Base-by-base conservation (phyloP, 2,888 invertebrate species). In the Vesta saturnalis region DNA sequence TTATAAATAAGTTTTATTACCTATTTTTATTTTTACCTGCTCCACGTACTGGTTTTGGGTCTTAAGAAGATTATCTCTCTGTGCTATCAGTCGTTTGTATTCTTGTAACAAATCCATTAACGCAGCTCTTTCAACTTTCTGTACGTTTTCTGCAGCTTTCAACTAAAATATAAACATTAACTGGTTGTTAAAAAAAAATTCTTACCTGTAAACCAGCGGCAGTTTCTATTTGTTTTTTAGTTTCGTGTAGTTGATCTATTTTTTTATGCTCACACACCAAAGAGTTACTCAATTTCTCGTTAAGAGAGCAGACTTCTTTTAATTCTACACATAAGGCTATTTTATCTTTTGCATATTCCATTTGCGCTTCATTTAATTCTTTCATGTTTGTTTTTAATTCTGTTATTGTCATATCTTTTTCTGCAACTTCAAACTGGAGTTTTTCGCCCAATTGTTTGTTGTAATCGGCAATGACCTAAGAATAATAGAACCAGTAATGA, bases 401-500 rank as follows among this genome's bases (percentile, higher is more conserved):
- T 3, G 66, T 61, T 21, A 83, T 83, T 39, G 77, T 75, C 16
- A 72, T 74, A 46, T 83, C 82, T 60, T 77, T 78, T 67, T 80
- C 79, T 19, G 76, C 71, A 0, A 83, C 77, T 72, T 81, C 82
- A 14, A 69, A 63, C 73, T 82, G 81, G 6, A 83, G 69, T 68
- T 81, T 79, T 58, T 82, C 80, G 6, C 81, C 81, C 21, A 83
- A 46, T 72, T 82, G 76, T 71, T 82, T 82, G 69, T 82, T 84
- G 76, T 79, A 83, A 70, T 83, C 82, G 1, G 79, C 83, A 55
- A 83, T 79, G 56, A 82, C 71, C 82, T 83, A 21, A 65, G 67
- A 6, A 60, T 60, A 62, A 55, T 1, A 4, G 3, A 15, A 14
- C n/a, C 16, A 1, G 18, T 15, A 16, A 22, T 12, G 16, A 59